These are phyloP conservation scores for Cynoglossus semilaevis DNA, from an alignment of 2,113 vertebrate genomes.

Conservation along the genomic window DNA sequence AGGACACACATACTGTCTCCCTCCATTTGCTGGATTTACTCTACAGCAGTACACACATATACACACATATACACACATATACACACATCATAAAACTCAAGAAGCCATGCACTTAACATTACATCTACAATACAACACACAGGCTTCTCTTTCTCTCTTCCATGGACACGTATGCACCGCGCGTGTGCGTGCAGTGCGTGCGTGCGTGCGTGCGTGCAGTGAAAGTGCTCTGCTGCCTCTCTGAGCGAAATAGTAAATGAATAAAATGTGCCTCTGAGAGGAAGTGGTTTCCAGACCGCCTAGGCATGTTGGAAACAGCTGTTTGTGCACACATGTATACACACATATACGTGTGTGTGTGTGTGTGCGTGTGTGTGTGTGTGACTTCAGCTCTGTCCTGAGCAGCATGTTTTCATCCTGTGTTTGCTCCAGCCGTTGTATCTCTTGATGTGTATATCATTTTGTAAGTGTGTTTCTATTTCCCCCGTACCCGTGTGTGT, in stretches of 20 bases:
- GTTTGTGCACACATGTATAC: slow-evolving; percentile 42
- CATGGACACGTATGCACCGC: background rate
- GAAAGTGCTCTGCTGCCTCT: slow-evolving; percentile 69
- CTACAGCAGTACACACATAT: slow-evolving; percentile 1
- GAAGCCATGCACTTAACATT: slow-evolving; percentile 25
- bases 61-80: slow-evolving; percentile 5
- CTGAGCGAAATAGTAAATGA: slow-evolving; percentile 72
- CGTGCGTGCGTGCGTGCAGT: slow-evolving; percentile 48
- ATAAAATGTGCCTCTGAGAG: slow-evolving; percentile 71
- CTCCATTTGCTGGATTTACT: too few species aligned
- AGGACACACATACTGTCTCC: background rate
- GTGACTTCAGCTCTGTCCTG: slow-evolving; percentile 44
- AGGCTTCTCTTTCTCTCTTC: background rate
- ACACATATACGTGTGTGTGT: slow-evolving; percentile 25
- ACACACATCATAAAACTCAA: slow-evolving; percentile 26
- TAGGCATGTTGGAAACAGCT: slow-evolving; percentile 74
- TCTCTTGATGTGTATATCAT: slow-evolving; percentile 30
- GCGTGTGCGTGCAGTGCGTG: slow-evolving; percentile 6
- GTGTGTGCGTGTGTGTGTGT: slow-evolving; percentile 21
- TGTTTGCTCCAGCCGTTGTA: slow-evolving; percentile 34
- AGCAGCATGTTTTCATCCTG: slow-evolving; percentile 57
- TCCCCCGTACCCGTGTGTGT: slow-evolving; percentile 13
- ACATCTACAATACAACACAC: slow-evolving; percentile 14
- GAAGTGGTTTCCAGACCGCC: slow-evolving; percentile 74
- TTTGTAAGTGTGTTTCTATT: slow-evolving; percentile 7